phyloP scores from a whole-genome alignment of 2,797 vertebrate species.

The Merluccius polli region DNA sequence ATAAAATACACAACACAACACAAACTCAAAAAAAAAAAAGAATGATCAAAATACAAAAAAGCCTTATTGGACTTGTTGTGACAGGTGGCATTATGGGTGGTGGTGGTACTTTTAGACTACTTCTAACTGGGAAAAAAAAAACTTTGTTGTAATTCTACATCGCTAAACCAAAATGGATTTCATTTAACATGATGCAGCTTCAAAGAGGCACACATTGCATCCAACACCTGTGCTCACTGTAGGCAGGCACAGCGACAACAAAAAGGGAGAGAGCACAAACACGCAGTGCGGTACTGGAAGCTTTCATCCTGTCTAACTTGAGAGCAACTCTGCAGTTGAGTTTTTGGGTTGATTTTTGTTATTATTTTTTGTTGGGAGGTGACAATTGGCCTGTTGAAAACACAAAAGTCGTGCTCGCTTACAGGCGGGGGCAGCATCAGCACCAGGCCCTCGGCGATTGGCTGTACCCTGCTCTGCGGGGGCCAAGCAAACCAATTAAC shows the following conservation, averaged over 20 bases:
- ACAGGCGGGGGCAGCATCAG: conserved; percentile 52
- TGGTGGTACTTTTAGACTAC: too few relatives aligned
- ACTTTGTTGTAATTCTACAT: too few relatives aligned
- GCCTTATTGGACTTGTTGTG: too few relatives aligned
- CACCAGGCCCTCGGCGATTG: conserved; percentile 53
- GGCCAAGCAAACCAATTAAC: conserved; percentile 79
- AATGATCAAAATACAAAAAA: too few relatives aligned
- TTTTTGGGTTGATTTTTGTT: not conserved
- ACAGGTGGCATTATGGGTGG: too few relatives aligned
- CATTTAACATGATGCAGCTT: not conserved
- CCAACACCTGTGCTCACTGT: not conserved
- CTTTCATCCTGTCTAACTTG: conserved; percentile 24
- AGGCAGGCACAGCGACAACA: not conserved
- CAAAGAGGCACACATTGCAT: not conserved
- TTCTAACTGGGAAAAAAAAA: not conserved
- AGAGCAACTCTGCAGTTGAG: conserved; percentile 28
- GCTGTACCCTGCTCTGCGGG: conserved; percentile 59
- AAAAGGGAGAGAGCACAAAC: not conserved
- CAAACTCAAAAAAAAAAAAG: too few relatives aligned
- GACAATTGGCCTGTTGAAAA: conserved; percentile 64
- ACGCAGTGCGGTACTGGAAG: not conserved
- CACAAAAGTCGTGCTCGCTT: conserved; percentile 31
- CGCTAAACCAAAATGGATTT: not conserved
- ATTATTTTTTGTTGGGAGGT: conserved; percentile 26
- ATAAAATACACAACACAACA: too few relatives aligned